Base-by-base conservation (phyloP, 2,888 invertebrate species). In the Pseudoips prasinana region DNA sequence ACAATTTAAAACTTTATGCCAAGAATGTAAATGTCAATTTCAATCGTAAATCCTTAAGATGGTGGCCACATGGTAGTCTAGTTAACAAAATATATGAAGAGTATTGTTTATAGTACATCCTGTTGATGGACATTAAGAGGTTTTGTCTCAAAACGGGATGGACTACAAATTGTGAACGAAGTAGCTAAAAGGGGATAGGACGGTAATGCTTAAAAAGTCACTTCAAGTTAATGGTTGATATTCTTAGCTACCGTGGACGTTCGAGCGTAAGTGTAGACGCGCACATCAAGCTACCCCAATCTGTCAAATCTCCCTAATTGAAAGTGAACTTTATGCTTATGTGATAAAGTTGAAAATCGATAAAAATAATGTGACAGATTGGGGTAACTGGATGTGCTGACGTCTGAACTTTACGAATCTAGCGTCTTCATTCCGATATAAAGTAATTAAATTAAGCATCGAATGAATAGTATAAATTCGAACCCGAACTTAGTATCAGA, bases 31-130 rank as follows among this genome's bases (percentile, higher is more conserved):
- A 42, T 39, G 45, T 54, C 44, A 54, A 49, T 53, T 42, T 55
- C 8, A 32, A 39, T 51, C 35, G 53, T 50, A 46, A 53, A 58
- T 56, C 57, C 61, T 46, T 45, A 64, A 51, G 54, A 49, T 53
- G 56, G 54, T 41, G 44, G 45, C 66, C 73, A 77, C 65, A 74
- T 73, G 73, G 71, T 67, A 66, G 64, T 68, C 66, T 70, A 74
- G 80, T 79, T 77, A 78, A 79, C 76, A 66, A 76, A 82, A 81
- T 78, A 80, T 74, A 77, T 74, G 65, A 63, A 73, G 69, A 73
- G 61, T 59, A 74, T 77, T 79, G 80, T 75, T 81, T 76, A 67
- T 71, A 66, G 34, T 64, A 59, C 60, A 67, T 67, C 63, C 64
- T 70, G 77, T 63, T 77, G 84, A 84, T 66, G 56, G 79, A 75